phyloP scores from a whole-genome alignment of 1,140 invertebrate species.

The Leucophenga varia region DNA sequence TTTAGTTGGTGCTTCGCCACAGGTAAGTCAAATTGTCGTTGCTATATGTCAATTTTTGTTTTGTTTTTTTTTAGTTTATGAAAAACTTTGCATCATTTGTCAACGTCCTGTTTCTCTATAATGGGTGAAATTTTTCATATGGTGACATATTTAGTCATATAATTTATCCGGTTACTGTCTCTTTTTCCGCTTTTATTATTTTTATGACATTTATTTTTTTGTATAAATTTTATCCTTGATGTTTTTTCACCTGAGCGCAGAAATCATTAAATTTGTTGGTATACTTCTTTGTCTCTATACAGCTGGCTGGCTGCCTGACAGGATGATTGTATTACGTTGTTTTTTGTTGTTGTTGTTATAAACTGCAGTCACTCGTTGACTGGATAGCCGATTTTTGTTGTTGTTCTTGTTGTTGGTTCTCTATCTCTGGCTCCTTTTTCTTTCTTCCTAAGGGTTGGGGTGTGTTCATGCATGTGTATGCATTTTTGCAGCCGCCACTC shows the following conservation, averaged over 20 bases:
- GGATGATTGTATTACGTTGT: too few relatives aligned
- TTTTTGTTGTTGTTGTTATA: too few relatives aligned
- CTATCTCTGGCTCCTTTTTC: neutral
- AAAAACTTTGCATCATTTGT: slow-evolving; percentile 15
- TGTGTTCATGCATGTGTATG: slow-evolving; percentile 20
- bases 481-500: slow-evolving; percentile 13
- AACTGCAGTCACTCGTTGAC: too few relatives aligned
- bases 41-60: too few relatives aligned
- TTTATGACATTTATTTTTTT: too few relatives aligned
- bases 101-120: slow-evolving; percentile 17
- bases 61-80: neutral
- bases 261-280: slow-evolving; percentile 54
- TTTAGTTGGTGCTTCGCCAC: slow-evolving; percentile 26
- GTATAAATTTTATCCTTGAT: too few relatives aligned
- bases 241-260: slow-evolving; percentile 32
- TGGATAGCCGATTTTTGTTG: too few relatives aligned
- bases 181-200: slow-evolving; percentile 23
- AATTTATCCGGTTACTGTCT: too few relatives aligned
- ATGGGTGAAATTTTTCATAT: slow-evolving; percentile 21
- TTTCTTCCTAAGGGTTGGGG: slow-evolving; percentile 19
- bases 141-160: too few relatives aligned
- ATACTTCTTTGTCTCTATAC: slow-evolving; percentile 36
- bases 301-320: slow-evolving; percentile 29
- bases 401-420: too few relatives aligned
- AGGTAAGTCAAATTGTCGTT: slow-evolving; percentile 27